Conservation (phyloP, 2,797 vertebrate genomes). For the Luscinia megarhynchos region DNA sequence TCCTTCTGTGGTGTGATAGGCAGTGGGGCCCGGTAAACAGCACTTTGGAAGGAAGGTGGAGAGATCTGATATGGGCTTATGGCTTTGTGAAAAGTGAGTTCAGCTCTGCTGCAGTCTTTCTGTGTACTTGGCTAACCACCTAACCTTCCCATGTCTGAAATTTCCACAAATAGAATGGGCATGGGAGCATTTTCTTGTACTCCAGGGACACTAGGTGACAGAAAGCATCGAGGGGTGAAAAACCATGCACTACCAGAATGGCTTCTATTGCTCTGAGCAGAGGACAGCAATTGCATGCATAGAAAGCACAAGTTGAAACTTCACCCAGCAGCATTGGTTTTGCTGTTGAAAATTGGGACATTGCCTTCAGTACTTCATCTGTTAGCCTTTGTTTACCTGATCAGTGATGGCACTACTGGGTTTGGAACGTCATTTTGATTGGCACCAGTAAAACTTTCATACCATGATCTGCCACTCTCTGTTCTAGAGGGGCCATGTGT, state of each 20-base stretch:
- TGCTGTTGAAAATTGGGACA: not conserved
- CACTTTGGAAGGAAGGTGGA: not conserved
- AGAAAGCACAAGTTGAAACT: not conserved
- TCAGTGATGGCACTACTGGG: not conserved
- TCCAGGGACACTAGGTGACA: not conserved
- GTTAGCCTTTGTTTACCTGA: conserved; percentile 5
- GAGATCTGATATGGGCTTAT: not conserved
- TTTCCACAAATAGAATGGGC: not conserved
- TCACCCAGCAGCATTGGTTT: not conserved
- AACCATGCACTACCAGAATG: not conserved
- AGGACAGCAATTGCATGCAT: not conserved
- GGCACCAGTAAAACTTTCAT: conserved; percentile 4
- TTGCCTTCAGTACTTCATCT: not conserved
- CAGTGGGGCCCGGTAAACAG: not conserved
- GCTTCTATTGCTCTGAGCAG: not conserved
- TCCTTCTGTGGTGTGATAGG: not conserved
- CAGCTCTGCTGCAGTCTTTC: not conserved
- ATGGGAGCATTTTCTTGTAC: not conserved
- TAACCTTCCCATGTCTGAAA: not conserved
- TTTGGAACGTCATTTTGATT: conserved; percentile 7
- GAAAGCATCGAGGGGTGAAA: not conserved
- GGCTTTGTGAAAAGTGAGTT: not conserved
- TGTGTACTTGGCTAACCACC: not conserved
- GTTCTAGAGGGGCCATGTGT: not conserved
- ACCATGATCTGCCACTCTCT: not conserved